Conservation (phyloP, 35 echinoderm and acorn worm genomes). For the Apostichopus californicus region DNA sequence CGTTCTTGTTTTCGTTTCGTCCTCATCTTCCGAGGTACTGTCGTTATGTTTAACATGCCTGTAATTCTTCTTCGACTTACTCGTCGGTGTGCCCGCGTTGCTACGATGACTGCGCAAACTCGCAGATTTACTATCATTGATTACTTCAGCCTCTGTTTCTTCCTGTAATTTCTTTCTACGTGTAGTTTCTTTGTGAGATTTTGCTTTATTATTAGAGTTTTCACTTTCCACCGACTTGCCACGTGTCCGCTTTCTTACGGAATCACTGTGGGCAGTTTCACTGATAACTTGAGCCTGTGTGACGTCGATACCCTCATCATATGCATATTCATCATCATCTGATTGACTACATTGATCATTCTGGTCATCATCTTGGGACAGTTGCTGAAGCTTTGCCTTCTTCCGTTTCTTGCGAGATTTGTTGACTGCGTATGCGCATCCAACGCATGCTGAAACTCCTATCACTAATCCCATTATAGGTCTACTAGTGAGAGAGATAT, state of each 20-base stretch:
- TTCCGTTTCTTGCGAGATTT: not conserved
- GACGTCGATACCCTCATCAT: not conserved
- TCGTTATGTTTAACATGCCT: slow-evolving; percentile 17
- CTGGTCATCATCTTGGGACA: slow-evolving; percentile 14
- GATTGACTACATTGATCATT: not conserved
- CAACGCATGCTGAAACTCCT: slow-evolving; percentile 40
- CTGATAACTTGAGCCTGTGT: not conserved
- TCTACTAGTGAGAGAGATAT: not conserved
- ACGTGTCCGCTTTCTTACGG: not conserved
- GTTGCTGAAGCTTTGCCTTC: not conserved
- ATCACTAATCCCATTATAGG: slow-evolving; percentile 20
- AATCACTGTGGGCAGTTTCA: not conserved
- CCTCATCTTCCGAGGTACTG: slow-evolving; percentile 24
- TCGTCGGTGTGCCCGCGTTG: not conserved
- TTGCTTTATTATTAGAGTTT: slow-evolving; percentile 5
- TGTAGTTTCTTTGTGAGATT: slow-evolving; percentile 25
- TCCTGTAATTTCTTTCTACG: slow-evolving; percentile 33
- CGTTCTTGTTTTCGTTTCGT: not conserved
- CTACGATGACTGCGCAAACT: slow-evolving; percentile 30
- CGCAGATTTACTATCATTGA: not conserved
- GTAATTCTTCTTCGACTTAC: slow-evolving; percentile 41
- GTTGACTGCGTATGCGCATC: slow-evolving; percentile 24
- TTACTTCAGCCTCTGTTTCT: not conserved
- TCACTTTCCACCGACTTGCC: not conserved
- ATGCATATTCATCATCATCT: slow-evolving; percentile 8